phyloP scores from a whole-genome alignment of 1,140 invertebrate genomes.

The Orchestia grillus region DNA sequence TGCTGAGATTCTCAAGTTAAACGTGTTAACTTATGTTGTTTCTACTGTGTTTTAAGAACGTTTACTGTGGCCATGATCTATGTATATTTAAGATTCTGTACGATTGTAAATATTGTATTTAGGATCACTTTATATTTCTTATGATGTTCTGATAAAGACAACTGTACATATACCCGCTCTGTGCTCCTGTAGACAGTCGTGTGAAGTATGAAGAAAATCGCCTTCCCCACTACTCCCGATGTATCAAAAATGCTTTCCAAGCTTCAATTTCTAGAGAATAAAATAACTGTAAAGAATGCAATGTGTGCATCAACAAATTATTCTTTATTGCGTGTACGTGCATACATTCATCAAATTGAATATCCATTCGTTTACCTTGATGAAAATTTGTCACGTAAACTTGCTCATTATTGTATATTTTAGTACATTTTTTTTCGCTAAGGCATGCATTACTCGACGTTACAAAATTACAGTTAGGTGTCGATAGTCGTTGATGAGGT shows the following conservation, averaged over 20 bases:
- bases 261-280: neutral
- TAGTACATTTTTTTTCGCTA: neutral
- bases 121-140: neutral
- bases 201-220: neutral
- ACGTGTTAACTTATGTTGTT: neutral
- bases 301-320: neutral
- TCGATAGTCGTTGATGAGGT: neutral
- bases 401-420: neutral
- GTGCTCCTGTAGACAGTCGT: neutral
- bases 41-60: neutral
- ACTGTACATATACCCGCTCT: neutral
- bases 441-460: neutral
- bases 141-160: slow-evolving; percentile 19
- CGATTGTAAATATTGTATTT: slow-evolving; percentile 20
- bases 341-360: too few species aligned
- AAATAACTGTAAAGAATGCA: neutral
- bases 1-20: neutral
- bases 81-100: neutral
- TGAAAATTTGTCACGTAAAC: neutral
- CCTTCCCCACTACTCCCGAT: neutral
- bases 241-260: neutral
- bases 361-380: neutral
- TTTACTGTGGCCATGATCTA: slow-evolving; percentile 37
- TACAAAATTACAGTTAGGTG: neutral
- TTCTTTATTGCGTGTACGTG: neutral